Percentiles rank a stretch among this genome's conserved stretches.
Evolutionary conservation across 2,888 invertebrate genomes (phyloP).

Genomic region (Deroplatys truncata): DNA sequence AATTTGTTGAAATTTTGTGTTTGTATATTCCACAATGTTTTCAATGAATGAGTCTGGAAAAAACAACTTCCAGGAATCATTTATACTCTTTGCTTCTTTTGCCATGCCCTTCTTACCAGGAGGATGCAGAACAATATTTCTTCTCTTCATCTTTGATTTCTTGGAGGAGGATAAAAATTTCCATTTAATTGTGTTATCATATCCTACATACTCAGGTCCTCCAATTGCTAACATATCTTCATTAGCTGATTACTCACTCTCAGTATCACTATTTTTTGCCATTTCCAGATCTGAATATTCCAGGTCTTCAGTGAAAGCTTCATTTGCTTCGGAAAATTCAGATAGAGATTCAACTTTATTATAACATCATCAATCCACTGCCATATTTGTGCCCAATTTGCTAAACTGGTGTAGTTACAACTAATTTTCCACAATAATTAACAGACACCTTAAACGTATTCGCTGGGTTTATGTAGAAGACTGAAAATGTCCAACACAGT

Average conservation of each 20-base stretch:
- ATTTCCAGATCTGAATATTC: not conserved
- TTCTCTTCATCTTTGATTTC: not conserved
- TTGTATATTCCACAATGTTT: not conserved
- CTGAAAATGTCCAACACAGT: too few relatives aligned
- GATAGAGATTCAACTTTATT: too few relatives aligned
- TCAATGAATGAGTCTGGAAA: not conserved
- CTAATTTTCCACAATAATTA: too few relatives aligned
- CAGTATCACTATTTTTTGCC: not conserved
- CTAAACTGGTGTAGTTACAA: too few relatives aligned
- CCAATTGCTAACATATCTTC: too few relatives aligned
- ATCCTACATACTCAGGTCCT: too few relatives aligned
- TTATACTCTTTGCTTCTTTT: not conserved
- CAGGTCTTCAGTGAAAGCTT: not conserved
- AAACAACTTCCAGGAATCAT: not conserved
- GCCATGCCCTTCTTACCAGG: not conserved
- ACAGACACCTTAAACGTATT: too few relatives aligned
- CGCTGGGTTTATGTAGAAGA: too few relatives aligned
- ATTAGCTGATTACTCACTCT: not conserved
- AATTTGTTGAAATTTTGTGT: not conserved
- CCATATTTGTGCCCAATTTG: too few relatives aligned
- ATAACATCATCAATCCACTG: too few relatives aligned
- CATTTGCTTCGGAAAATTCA: not conserved
- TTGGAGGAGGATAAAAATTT: not conserved
- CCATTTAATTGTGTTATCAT: too few relatives aligned
- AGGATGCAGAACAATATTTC: not conserved